phyloP scores from a whole-genome alignment of 1,140 invertebrate species.

The Eubasilissa regina region DNA sequence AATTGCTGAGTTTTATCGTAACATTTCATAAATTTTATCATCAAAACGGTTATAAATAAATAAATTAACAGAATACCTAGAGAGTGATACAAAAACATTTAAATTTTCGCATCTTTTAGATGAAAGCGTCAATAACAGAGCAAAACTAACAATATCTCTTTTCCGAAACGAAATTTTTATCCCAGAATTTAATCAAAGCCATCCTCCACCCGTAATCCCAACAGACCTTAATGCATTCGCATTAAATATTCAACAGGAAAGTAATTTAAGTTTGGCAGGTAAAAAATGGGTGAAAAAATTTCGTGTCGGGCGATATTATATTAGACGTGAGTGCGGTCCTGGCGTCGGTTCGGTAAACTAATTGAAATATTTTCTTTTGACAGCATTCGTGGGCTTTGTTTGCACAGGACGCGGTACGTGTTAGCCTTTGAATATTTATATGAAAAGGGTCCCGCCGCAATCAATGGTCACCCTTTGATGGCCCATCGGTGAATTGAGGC shows the following conservation, averaged over 20 bases:
- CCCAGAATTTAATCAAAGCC: too few relatives aligned
- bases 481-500: slow-evolving; percentile 32
- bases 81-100: too few relatives aligned
- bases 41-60: too few relatives aligned
- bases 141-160: too few relatives aligned
- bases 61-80: too few relatives aligned
- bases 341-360: slow-evolving; percentile 27
- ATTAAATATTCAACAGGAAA: neutral
- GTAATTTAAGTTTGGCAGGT: neutral
- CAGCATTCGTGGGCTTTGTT: slow-evolving; percentile 32
- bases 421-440: slow-evolving; percentile 46
- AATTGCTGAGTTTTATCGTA: too few relatives aligned
- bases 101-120: too few relatives aligned
- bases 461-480: slow-evolving; percentile 46
- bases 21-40: too few relatives aligned
- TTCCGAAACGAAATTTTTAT: too few relatives aligned
- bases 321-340: neutral
- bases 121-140: too few relatives aligned
- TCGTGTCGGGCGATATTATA: neutral
- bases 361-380: slow-evolving; percentile 54
- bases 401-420: slow-evolving; percentile 43
- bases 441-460: slow-evolving; percentile 37
- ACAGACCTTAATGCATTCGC: neutral
- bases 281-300: neutral
- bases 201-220: neutral